Evolutionary conservation across 2,888 invertebrate genomes (phyloP), one percentile per base, ranked within the genome.

Genomic region (Cephus sareptanus): DNA sequence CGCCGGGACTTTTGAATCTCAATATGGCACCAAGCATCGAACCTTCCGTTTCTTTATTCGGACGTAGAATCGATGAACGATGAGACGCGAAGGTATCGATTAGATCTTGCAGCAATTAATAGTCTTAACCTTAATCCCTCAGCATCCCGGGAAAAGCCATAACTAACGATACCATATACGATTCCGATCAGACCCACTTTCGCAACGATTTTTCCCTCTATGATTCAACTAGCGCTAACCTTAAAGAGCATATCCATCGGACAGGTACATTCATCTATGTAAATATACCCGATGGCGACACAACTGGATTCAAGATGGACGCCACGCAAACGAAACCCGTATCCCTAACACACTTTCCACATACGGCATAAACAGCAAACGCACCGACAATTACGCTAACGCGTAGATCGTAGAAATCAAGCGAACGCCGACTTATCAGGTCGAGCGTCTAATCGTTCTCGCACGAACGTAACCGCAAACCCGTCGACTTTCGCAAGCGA

Each of bases 241-340:
- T 81, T 74, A 73, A 71, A 71, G 71, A 71, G 71, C 33, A 71
- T 34, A 71, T 34, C 31, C 71, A 71, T 11, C 71, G 15, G 79
- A 81, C 83, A 83, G 81, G 84, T 84, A 84, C 84, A 83, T 82
- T 84, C 84, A 79, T 84, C 81, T 81, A 86, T 84, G 85, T 84
- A 86, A 86, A 86, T 84, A 86, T 84, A 75, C 73, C 77, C 80
- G 56, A 75, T 83, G 83, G 81, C 85, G 82, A 83, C 82, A 76
- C 77, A 74, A 75, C 79, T 76, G 69, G 71, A 70, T 74, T 74
- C 34, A 69, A 73, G 33, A 75, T 70, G 80, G 79, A 76, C 80
- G 70, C 73, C 56, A 13, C 74, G 77, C 78, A 79, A 56, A 56
- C 56, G 23, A 56, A 56, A 56, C 56, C 9, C 56, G 6, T 56